These are phyloP conservation scores for Mellilla xanthometata DNA, from an alignment of 2,888 invertebrate genomes.

Conservation along the genomic window DNA sequence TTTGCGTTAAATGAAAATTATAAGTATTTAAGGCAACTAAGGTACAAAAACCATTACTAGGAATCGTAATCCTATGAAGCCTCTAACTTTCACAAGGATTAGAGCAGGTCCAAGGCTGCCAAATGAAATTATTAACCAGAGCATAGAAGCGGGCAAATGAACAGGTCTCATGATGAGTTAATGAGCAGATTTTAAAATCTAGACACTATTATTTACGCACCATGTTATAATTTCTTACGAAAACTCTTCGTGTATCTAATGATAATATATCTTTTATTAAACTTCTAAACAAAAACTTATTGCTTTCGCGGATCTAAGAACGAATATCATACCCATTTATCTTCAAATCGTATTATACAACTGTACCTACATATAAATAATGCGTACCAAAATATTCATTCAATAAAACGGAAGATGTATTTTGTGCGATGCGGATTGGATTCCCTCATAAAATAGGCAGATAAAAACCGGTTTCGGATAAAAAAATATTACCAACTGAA, in stretches of 20 bases:
- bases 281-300: too few species aligned
- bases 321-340: not conserved
- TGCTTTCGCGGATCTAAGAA: too few species aligned
- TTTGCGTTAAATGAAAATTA: too few species aligned
- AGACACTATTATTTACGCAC: too few species aligned
- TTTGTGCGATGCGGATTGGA: slow-evolving; percentile 16
- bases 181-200: too few species aligned
- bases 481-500: slow-evolving; percentile 2
- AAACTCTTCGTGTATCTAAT: too few species aligned
- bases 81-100: slow-evolving; percentile 28
- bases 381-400: slow-evolving; percentile 18
- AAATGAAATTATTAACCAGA: slow-evolving; percentile 30
- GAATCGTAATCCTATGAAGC: slow-evolving; percentile 26
- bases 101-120: slow-evolving; percentile 21
- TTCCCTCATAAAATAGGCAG: slow-evolving; percentile 8
- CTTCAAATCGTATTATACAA: slow-evolving; percentile 17
- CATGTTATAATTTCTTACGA: too few species aligned
- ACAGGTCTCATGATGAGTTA: slow-evolving; percentile 8
- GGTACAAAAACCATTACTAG: slow-evolving; percentile 24
- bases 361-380: slow-evolving; percentile 17
- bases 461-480: slow-evolving; percentile 1
- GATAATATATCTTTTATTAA: too few species aligned
- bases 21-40: too few species aligned
- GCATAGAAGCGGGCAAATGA: slow-evolving; percentile 17
- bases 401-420: slow-evolving; percentile 16